A percentile compares a stretch with the other conserved stretches of the same genome.
Evolutionary conservation across 2,797 vertebrate species (phyloP).

Genomic region (Cynodonichthys magdalenae): DNA sequence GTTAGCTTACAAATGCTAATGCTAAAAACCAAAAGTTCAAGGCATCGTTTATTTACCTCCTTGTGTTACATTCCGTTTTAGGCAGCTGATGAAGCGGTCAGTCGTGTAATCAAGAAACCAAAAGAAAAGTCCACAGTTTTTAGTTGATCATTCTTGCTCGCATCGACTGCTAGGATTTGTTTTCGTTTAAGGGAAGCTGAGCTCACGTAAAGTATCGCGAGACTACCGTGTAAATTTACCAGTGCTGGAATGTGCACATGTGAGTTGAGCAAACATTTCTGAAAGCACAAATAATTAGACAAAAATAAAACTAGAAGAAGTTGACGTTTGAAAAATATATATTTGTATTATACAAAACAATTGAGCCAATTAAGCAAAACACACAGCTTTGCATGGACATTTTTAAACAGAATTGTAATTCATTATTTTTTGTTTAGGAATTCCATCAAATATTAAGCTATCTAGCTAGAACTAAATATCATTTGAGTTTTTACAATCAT

Average conservation of each 20-base stretch:
- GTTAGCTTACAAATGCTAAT: slow-evolving; percentile 6
- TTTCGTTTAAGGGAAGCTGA: slow-evolving; percentile 30
- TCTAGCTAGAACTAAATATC: background rate
- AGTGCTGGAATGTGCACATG: too few species aligned
- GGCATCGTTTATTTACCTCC: slow-evolving; percentile 39
- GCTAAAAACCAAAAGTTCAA: background rate
- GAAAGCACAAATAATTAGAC: background rate
- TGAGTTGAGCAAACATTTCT: background rate
- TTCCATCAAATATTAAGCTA: background rate
- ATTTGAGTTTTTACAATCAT: background rate
- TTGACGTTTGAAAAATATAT: background rate
- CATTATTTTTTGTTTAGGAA: slow-evolving; percentile 9
- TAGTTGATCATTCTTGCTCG: background rate
- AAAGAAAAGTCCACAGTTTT: background rate
- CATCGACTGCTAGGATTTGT: slow-evolving; percentile 28
- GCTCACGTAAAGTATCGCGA: slow-evolving; percentile 55
- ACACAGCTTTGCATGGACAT: background rate
- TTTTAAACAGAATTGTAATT: slow-evolving; percentile 17
- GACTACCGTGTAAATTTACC: slow-evolving; percentile 1
- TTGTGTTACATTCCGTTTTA: slow-evolving; percentile 31
- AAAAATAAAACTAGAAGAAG: background rate
- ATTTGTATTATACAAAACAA: background rate
- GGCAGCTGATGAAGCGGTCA: background rate
- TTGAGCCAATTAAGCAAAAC: background rate
- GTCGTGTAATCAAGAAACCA: background rate